Conservation (phyloP, 2,113 vertebrate species). For the Spizaetus ornatus region DNA sequence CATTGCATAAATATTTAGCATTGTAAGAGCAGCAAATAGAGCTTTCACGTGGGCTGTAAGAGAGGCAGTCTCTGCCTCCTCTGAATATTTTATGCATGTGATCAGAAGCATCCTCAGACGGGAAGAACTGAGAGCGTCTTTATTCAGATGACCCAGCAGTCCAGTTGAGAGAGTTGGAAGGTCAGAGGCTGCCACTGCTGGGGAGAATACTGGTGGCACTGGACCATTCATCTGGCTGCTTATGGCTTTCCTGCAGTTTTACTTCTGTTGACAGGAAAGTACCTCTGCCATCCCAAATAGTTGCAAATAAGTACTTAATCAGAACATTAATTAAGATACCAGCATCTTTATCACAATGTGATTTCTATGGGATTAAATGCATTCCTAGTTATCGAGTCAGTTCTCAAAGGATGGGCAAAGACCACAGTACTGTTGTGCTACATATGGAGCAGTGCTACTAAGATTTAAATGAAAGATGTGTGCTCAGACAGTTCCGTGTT, state of each 20-base stretch:
- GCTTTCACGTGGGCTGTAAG: not conserved
- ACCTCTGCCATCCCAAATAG: not conserved
- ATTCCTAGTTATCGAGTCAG: not conserved
- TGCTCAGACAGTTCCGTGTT: not conserved
- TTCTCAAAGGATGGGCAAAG: not conserved
- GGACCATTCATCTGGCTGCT: not conserved
- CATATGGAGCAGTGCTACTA: not conserved
- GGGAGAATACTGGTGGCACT: not conserved
- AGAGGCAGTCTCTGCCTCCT: not conserved
- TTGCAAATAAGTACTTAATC: not conserved
- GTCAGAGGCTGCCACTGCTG: not conserved
- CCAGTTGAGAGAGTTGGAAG: not conserved
- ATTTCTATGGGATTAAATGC: not conserved
- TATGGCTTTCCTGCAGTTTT: not conserved
- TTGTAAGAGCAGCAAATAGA: not conserved
- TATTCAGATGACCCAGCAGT: not conserved
- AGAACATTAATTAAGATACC: not conserved
- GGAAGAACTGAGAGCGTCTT: not conserved
- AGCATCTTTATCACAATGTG: not conserved
- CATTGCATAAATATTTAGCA: not conserved
- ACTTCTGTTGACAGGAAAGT: not conserved
- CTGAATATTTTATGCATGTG: not conserved
- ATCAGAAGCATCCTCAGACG: not conserved
- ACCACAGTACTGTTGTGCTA: not conserved
- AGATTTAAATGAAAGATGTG: not conserved